Evolutionary conservation across 1,140 invertebrate species (phyloP).

Genomic region (Pseudomyrmex sp.): DNA sequence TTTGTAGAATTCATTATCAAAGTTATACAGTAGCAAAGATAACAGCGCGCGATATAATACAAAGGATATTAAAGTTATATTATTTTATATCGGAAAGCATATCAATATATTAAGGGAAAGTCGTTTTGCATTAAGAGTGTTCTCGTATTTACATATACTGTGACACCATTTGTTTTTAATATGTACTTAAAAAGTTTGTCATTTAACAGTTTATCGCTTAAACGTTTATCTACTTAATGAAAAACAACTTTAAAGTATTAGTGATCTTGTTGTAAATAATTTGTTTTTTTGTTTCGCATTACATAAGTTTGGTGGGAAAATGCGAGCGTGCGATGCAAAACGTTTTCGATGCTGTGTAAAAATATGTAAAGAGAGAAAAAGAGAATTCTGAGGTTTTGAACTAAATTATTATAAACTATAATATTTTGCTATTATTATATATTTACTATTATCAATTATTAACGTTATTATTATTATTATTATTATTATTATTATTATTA

Average conservation of each 20-base stretch:
- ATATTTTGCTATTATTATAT: constrained; percentile 51
- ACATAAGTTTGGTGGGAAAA: not conserved
- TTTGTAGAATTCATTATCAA: constrained; percentile 43
- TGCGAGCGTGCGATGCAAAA: constrained; percentile 36
- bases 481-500: constrained; percentile 23
- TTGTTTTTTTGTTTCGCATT: constrained; percentile 15
- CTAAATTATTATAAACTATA: constrained; percentile 52
- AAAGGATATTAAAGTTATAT: constrained; percentile 52
- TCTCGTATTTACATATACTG: constrained; percentile 10
- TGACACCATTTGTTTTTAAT: constrained; percentile 5
- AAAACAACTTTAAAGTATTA: not conserved
- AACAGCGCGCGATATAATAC: constrained; percentile 1
- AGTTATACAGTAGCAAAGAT: constrained; percentile 54
- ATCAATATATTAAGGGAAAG: constrained; percentile 16
- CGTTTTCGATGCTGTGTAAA: constrained; percentile 41
- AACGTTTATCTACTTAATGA: too few species aligned
- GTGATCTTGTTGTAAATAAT: constrained; percentile 38
- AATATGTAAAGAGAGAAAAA: constrained; percentile 26
- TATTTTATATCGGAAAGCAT: constrained; percentile 27
- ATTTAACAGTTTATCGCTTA: constrained; percentile 14
- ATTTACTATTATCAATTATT: constrained; percentile 5
- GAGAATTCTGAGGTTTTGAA: not conserved
- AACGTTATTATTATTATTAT: constrained; percentile 11
- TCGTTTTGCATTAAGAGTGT: constrained; percentile 40
- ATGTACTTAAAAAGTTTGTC: not conserved